These are phyloP conservation scores for Helicoverpa armigera DNA, from an alignment of 1,140 invertebrate genomes.

Conservation along the genomic window DNA sequence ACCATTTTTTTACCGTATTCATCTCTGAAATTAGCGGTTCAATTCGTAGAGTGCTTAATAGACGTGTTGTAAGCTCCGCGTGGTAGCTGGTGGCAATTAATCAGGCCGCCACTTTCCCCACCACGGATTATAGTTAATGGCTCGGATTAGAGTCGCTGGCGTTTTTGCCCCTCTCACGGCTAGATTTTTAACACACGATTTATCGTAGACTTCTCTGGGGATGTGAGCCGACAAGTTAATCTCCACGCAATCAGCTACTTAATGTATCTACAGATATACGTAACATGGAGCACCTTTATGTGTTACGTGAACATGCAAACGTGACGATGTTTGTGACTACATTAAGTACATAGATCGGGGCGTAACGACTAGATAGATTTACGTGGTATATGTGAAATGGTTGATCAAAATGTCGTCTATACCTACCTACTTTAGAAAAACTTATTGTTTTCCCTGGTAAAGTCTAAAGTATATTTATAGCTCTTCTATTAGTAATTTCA, in stretches of 20 bases:
- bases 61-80: constrained; percentile 14
- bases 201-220: constrained; percentile 32
- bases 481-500: neutral
- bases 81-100: constrained; percentile 36
- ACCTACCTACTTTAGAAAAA: no score
- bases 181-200: constrained; percentile 45
- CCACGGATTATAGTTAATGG: constrained; percentile 42
- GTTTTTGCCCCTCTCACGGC: constrained; percentile 25
- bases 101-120: constrained; percentile 38
- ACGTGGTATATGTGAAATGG: neutral
- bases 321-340: neutral
- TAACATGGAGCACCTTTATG: neutral
- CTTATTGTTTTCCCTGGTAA: no score
- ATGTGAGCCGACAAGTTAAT: constrained; percentile 37
- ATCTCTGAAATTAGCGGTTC: constrained; percentile 27
- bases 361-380: constrained; percentile 3
- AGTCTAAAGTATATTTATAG: no score
- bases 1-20: constrained; percentile 7
- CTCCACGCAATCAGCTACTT: constrained; percentile 33
- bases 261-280: constrained; percentile 24
- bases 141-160: constrained; percentile 28
- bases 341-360: neutral
- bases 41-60: constrained; percentile 35
- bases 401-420: no score
- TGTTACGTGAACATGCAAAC: neutral